phyloP scores from a whole-genome alignment of 2,888 invertebrate genomes.

The Orthosia incerta region DNA sequence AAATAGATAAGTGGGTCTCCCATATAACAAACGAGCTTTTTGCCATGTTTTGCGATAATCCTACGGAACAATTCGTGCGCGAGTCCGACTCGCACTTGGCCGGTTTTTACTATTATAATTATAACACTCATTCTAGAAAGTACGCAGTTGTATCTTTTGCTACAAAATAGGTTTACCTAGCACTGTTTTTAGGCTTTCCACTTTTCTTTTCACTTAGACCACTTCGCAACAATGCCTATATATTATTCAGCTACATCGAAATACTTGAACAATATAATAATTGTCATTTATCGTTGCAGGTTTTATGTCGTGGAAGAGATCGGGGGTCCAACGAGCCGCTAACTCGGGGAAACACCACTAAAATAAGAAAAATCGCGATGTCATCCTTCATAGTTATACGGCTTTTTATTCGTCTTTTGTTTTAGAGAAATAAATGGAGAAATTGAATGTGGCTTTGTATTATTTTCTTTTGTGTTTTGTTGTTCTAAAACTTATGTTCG shows the following conservation, averaged over 20 bases:
- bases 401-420: conserved; percentile 54
- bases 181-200: no score
- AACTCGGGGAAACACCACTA: conserved; percentile 71
- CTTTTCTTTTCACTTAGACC: conserved; percentile 66
- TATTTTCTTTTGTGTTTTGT: conserved; percentile 25
- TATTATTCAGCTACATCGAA: conserved; percentile 88
- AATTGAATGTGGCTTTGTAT: conserved; percentile 33
- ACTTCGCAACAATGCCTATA: conserved; percentile 76
- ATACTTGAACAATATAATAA: conserved; percentile 91
- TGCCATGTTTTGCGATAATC: no score
- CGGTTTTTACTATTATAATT: no score
- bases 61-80: no score
- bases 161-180: no score
- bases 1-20: no score
- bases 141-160: no score
- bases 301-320: conserved; percentile 88
- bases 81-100: no score
- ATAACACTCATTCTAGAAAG: no score
- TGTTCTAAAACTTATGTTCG: neutral
- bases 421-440: conserved; percentile 34
- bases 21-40: no score
- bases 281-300: conserved; percentile 88
- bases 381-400: conserved; percentile 56
- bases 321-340: conserved; percentile 69
- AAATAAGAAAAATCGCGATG: conserved; percentile 54